Evolutionary conservation across 2,797 vertebrate species (phyloP).

Genomic region (Aldrovandia affinis): DNA sequence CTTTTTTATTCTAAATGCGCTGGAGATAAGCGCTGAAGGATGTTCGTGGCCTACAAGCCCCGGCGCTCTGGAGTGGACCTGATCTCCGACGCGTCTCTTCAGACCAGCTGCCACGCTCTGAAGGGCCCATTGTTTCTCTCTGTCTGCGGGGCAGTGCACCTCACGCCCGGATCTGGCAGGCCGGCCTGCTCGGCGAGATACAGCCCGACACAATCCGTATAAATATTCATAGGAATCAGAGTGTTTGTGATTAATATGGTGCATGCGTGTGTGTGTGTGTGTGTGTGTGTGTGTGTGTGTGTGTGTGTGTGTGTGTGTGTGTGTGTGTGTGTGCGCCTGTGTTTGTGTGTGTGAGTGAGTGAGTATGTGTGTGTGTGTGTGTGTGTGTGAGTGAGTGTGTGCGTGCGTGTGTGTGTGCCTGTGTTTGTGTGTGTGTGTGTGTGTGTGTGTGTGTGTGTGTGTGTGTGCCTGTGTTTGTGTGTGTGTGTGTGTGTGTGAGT

Average conservation of each 20-base stretch:
- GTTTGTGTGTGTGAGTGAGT: conserved; percentile 24
- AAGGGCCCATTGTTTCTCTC: conserved; percentile 41
- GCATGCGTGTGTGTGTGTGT: conserved; percentile 19
- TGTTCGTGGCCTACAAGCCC: not conserved
- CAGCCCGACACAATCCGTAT: conserved; percentile 21
- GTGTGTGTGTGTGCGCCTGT: conserved; percentile 24
- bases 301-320: conserved; percentile 25
- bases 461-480: conserved; percentile 30
- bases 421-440: conserved; percentile 23
- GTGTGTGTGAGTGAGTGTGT: too few relatives aligned
- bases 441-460: conserved; percentile 25
- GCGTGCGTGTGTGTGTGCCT: conserved; percentile 24
- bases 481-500: conserved; percentile 26
- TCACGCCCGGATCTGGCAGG: conserved; percentile 35
- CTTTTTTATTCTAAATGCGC: conserved; percentile 18
- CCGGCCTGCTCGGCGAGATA: conserved; percentile 52
- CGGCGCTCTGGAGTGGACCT: conserved; percentile 36
- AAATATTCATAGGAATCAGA: conserved; percentile 33
- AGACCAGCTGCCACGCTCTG: conserved; percentile 28
- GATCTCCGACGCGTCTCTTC: conserved; percentile 31
- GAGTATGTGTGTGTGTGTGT: too few relatives aligned
- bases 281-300: conserved; percentile 26
- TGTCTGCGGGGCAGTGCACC: conserved; percentile 37
- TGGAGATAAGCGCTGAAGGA: conserved; percentile 27
- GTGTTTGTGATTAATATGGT: conserved; percentile 33